These are phyloP conservation scores for Recurvirostra avosetta DNA, from an alignment of 2,113 vertebrate species.

Conservation along the genomic window DNA sequence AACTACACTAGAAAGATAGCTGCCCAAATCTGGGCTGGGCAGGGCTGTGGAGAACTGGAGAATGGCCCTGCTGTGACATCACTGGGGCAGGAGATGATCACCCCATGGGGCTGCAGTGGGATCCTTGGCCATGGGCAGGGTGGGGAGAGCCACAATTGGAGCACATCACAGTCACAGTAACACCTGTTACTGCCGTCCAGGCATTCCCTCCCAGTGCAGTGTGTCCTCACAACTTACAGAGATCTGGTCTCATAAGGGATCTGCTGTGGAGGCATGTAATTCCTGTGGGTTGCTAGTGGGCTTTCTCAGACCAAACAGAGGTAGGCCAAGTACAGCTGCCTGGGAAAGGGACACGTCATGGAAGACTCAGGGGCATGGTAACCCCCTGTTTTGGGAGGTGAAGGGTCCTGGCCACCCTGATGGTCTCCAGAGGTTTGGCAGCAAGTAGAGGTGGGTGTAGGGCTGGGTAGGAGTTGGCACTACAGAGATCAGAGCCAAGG, in stretches of 20 bases:
- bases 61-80: accelerated
- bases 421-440: neutral
- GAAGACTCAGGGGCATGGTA: neutral
- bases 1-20: neutral
- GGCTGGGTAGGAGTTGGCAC: neutral
- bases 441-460: neutral
- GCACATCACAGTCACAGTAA: neutral
- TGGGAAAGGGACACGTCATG: neutral
- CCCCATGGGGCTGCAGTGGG: neutral
- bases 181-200: neutral
- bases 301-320: neutral
- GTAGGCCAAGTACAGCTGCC: neutral
- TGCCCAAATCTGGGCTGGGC: neutral
- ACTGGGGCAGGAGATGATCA: neutral
- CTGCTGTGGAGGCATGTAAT: neutral
- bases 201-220: neutral
- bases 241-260: neutral
- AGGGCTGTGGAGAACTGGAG: neutral
- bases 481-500: neutral
- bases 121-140: neutral
- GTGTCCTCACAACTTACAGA: neutral
- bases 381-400: neutral
- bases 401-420: neutral
- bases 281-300: neutral
- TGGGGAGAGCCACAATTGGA: neutral